phyloP scores from a whole-genome alignment of 2,888 invertebrate species.

The Mayetiola destructor region DNA sequence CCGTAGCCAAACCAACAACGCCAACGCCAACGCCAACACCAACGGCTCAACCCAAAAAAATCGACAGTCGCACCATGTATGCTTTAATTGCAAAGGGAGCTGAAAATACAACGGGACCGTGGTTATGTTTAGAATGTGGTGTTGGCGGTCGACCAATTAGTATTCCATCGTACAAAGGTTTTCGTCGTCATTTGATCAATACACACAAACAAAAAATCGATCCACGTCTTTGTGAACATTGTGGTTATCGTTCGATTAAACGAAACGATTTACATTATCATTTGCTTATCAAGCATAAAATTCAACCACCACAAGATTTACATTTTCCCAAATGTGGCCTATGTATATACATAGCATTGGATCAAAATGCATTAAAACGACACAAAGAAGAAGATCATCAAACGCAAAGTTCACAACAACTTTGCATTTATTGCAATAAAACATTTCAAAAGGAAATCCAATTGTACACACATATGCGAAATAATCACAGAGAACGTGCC shows the following conservation, averaged over 20 bases:
- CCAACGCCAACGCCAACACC: conserved; percentile 2
- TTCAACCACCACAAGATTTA: conserved; percentile 53
- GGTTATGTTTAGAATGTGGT: conserved; percentile 67
- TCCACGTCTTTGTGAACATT: conserved; percentile 65
- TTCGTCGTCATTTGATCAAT: conserved; percentile 66
- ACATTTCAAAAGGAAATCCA: conserved; percentile 52
- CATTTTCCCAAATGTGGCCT: conserved; percentile 64
- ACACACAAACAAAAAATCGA: conserved; percentile 66
- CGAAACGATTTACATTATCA: conserved; percentile 64
- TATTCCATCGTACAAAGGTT: conserved; percentile 64
- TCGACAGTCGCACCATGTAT: conserved; percentile 47
- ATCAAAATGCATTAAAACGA: conserved; percentile 50
- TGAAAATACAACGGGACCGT: conserved; percentile 55
- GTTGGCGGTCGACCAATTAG: conserved; percentile 49
- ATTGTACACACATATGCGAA: conserved; percentile 55
- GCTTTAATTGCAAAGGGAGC: conserved; percentile 44
- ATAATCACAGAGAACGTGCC: conserved; percentile 48
- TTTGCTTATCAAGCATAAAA: conserved; percentile 62
- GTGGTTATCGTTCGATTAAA: conserved; percentile 61
- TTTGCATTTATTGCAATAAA: conserved; percentile 62
- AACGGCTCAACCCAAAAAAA: conserved; percentile 36
- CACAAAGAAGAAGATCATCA: conserved; percentile 45
- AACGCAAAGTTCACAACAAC: conserved; percentile 25
- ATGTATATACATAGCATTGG: conserved; percentile 63
- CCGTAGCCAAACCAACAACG: conserved; percentile 16